Evolutionary conservation across 2,113 vertebrate genomes (phyloP).

Genomic region (Lampris incognitus): DNA sequence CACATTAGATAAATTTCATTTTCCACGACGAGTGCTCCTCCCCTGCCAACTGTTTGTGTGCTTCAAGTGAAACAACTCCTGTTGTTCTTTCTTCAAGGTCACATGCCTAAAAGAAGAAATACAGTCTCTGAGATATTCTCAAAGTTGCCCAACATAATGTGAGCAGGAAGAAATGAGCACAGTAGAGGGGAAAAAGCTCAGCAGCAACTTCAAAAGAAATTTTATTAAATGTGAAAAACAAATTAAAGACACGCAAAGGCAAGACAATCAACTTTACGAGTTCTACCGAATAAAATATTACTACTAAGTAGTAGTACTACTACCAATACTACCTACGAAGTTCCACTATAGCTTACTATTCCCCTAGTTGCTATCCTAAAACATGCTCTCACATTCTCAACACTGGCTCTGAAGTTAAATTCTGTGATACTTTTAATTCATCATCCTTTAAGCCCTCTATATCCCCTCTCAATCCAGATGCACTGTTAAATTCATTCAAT

Average conservation of each 20-base stretch:
- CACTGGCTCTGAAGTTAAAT: no score
- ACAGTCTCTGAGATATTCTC: neutral
- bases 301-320: neutral
- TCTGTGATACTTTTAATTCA: no score
- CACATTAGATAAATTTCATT: constrained; percentile 59
- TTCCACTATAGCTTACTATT: constrained; percentile 3
- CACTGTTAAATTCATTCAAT: no score
- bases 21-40: constrained; percentile 44
- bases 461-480: no score
- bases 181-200: constrained; percentile 13
- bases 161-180: neutral
- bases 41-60: constrained; percentile 37
- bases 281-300: no score
- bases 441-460: no score
- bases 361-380: neutral
- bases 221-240: constrained; percentile 52
- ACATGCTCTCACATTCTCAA: no score
- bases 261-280: no score
- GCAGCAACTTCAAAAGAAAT: constrained; percentile 5
- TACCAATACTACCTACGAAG: constrained; percentile 34
- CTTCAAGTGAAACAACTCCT: constrained; percentile 38
- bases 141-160: constrained; percentile 5
- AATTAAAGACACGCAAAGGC: constrained; percentile 27
- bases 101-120: neutral
- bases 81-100: neutral